A percentile compares a stretch with the other conserved stretches of the same genome.
Conservation (phyloP, 2,888 invertebrate species). For the Hyppa rectilinea region DNA sequence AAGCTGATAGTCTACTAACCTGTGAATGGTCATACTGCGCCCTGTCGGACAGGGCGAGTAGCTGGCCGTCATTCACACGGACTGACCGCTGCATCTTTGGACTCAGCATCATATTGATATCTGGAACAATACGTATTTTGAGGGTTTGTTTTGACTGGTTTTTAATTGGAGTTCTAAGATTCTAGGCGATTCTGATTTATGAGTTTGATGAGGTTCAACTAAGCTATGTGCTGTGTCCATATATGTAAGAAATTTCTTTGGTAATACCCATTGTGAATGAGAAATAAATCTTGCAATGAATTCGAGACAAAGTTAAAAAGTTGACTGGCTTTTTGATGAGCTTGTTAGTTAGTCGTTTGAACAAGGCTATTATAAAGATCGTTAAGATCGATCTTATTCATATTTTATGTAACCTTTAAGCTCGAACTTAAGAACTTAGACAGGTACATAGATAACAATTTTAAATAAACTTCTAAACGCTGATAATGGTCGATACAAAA, state of each 20-base stretch:
- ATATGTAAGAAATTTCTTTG: background rate
- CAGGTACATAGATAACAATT: background rate
- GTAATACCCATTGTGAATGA: background rate
- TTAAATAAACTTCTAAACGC: slow-evolving; percentile 3
- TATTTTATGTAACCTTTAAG: slow-evolving; percentile 31
- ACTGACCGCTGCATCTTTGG: slow-evolving; percentile 96
- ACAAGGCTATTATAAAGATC: background rate
- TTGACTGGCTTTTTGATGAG: background rate
- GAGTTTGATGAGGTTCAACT: background rate
- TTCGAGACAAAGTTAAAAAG: background rate
- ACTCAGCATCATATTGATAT: slow-evolving; percentile 91
- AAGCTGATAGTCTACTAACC: slow-evolving; percentile 69
- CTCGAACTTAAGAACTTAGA: background rate
- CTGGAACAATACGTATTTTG: slow-evolving; percentile 39
- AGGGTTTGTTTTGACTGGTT: background rate
- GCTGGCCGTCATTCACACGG: slow-evolving; percentile 96
- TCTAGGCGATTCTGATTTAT: background rate
- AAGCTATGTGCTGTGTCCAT: background rate
- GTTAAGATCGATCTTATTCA: too few species aligned
- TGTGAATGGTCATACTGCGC: slow-evolving; percentile 96
- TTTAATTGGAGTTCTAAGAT: background rate
- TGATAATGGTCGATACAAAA: slow-evolving; percentile 2
- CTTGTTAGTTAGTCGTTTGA: background rate
- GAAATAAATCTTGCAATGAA: background rate
- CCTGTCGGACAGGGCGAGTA: slow-evolving; percentile 95